A percentile compares a stretch with the other conserved stretches of the same genome.
Evolutionary conservation across 2,113 vertebrate species (phyloP).

Genomic region (Spheniscus mendiculus): DNA sequence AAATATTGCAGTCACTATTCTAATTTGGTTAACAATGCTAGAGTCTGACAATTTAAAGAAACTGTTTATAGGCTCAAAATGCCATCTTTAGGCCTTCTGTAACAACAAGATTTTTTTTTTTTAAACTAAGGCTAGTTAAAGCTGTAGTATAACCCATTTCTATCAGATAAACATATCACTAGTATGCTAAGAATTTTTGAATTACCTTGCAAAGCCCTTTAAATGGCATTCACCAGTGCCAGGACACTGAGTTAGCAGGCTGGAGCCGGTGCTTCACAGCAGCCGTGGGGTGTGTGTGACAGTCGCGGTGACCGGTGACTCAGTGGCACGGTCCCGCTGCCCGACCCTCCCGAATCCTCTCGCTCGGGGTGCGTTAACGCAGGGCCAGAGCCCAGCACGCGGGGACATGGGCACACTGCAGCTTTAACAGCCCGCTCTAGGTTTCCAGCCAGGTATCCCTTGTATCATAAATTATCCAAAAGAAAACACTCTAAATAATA

Average conservation of each 20-base stretch:
- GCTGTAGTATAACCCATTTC: constrained; percentile 73
- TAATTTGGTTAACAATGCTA: constrained; percentile 90
- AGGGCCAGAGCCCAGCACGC: not conserved
- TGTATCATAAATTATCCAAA: constrained; percentile 84
- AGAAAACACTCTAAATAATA: constrained; percentile 87
- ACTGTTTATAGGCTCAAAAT: constrained; percentile 74
- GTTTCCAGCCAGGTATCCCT: constrained; percentile 76
- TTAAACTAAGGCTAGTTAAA: constrained; percentile 75
- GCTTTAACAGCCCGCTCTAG: constrained; percentile 76
- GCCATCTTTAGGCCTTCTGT: constrained; percentile 65
- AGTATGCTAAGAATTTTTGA: constrained; percentile 36
- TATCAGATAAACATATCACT: constrained; percentile 61
- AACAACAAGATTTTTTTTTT: constrained; percentile 52
- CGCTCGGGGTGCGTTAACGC: not conserved
- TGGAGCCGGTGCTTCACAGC: not conserved
- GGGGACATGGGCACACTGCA: constrained; percentile 62
- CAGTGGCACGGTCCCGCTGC: not conserved
- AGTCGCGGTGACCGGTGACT: not conserved
- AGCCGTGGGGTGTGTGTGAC: not conserved
- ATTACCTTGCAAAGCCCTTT: constrained; percentile 63
- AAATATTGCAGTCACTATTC: constrained; percentile 87
- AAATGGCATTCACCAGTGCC: not conserved
- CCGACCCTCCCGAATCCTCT: not conserved
- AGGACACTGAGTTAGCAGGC: not conserved
- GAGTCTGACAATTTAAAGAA: constrained; percentile 81